phyloP scores from a whole-genome alignment of 2,888 invertebrate species.

The Linnaemya tessellans region DNA sequence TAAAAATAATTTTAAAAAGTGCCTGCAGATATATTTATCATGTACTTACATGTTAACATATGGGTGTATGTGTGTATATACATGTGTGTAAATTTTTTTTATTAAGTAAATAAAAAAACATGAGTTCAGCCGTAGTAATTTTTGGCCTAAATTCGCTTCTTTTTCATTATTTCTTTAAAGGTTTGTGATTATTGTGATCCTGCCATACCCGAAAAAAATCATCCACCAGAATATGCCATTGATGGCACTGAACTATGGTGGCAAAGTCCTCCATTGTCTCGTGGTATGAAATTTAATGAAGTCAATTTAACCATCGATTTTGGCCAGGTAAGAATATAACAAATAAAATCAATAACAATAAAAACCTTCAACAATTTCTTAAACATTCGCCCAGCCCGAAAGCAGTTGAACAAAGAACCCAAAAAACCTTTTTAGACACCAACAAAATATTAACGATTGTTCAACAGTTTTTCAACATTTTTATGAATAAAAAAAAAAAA shows the following conservation, averaged over 20 bases:
- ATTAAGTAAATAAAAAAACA: constrained; percentile 30
- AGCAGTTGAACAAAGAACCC: constrained; percentile 56
- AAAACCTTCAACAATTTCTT: constrained; percentile 35
- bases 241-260: constrained; percentile 99
- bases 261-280: constrained; percentile 98
- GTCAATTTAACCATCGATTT: constrained; percentile 98
- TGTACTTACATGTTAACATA: too few relatives aligned
- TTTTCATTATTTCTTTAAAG: constrained; percentile 83
- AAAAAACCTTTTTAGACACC: constrained; percentile 62
- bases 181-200: constrained; percentile 97
- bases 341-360: constrained; percentile 5
- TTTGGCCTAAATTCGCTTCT: constrained; percentile 46
- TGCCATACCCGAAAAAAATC: constrained; percentile 88
- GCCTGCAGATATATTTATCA: too few relatives aligned
- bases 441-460: constrained; percentile 57
- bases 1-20: too few relatives aligned
- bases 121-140: constrained; percentile 32
- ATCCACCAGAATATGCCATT: constrained; percentile 95
- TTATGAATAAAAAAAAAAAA: constrained; percentile 39
- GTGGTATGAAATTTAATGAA: constrained; percentile 98
- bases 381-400: constrained; percentile 30
- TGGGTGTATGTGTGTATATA: background rate
- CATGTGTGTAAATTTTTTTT: too few relatives aligned
- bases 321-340: constrained; percentile 90
- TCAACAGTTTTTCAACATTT: constrained; percentile 47